A percentile compares a stretch with the other conserved stretches of the same genome.
phyloP scores from a whole-genome alignment of 1,140 invertebrate genomes.

The Varroa destructor region DNA sequence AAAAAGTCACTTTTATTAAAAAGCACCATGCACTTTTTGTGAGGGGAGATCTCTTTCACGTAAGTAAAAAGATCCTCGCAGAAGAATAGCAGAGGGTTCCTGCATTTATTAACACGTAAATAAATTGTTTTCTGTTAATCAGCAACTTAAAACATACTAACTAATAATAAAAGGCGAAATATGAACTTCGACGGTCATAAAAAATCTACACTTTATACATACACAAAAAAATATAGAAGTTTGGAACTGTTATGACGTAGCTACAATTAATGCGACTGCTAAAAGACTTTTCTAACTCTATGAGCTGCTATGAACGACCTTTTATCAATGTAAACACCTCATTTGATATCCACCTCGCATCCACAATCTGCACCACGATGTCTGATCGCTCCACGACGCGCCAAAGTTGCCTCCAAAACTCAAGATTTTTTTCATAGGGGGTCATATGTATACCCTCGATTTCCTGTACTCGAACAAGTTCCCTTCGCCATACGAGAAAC shows the following conservation, averaged over 20 bases:
- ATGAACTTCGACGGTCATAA: no score
- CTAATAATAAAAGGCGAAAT: no score
- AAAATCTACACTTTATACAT: no score
- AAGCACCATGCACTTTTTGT: slow-evolving; percentile 69
- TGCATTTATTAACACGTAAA: slow-evolving; percentile 32
- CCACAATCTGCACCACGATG: slow-evolving; percentile 85
- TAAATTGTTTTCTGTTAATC: no score
- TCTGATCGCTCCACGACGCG: slow-evolving; percentile 89
- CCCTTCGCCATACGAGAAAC: slow-evolving; percentile 75
- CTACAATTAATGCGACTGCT: no score
- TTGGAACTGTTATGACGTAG: no score
- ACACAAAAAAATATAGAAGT: no score
- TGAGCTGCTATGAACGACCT: no score
- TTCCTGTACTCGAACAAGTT: slow-evolving; percentile 49
- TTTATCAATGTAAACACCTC: no score
- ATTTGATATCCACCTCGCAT: slow-evolving; percentile 48
- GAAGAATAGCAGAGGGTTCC: slow-evolving; percentile 86
- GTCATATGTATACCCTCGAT: slow-evolving; percentile 57
- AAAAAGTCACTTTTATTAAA: slow-evolving; percentile 96
- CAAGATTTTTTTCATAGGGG: slow-evolving; percentile 94
- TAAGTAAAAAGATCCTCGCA: slow-evolving; percentile 88
- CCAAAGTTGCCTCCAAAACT: slow-evolving; percentile 98
- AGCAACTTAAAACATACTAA: no score
- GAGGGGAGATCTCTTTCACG: slow-evolving; percentile 60
- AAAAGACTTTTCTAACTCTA: no score